A percentile compares a stretch with the other conserved stretches of the same genome.
phyloP scores from a whole-genome alignment of 2,113 vertebrate genomes.

The Gadus chalcogrammus region DNA sequence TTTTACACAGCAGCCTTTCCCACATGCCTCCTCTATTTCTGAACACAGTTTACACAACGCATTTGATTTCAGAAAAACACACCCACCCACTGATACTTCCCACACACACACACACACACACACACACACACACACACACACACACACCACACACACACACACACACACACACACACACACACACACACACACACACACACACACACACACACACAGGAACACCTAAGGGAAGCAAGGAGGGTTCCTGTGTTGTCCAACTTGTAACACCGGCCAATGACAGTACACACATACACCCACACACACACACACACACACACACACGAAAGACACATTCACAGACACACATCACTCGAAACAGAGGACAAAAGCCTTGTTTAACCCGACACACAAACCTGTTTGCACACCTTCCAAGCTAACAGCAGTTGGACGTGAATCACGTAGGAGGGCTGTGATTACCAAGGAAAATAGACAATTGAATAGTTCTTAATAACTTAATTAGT shows the following conservation, averaged over 20 bases:
- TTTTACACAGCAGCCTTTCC: too few relatives aligned
- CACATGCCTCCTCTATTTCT: background rate
- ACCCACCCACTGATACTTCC: too few relatives aligned
- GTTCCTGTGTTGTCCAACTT: background rate
- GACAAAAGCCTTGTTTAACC: conserved; percentile 40
- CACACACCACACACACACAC: too few relatives aligned
- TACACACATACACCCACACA: background rate
- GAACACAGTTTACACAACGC: background rate
- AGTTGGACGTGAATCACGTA: background rate
- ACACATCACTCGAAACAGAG: conserved; percentile 7
- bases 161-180: too few relatives aligned
- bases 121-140: too few relatives aligned
- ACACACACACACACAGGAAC: background rate
- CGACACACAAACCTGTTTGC: conserved; percentile 16
- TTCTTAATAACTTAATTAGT: background rate
- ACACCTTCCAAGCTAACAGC: too few relatives aligned
- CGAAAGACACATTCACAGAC: background rate
- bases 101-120: too few relatives aligned
- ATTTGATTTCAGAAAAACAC: background rate
- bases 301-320: background rate
- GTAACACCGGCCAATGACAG: background rate
- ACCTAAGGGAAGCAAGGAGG: background rate
- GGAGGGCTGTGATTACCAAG: conserved; percentile 10
- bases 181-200: background rate
- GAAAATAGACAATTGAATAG: background rate